phyloP scores from a whole-genome alignment of 2,113 vertebrate species.

The Nymphicus hollandicus region DNA sequence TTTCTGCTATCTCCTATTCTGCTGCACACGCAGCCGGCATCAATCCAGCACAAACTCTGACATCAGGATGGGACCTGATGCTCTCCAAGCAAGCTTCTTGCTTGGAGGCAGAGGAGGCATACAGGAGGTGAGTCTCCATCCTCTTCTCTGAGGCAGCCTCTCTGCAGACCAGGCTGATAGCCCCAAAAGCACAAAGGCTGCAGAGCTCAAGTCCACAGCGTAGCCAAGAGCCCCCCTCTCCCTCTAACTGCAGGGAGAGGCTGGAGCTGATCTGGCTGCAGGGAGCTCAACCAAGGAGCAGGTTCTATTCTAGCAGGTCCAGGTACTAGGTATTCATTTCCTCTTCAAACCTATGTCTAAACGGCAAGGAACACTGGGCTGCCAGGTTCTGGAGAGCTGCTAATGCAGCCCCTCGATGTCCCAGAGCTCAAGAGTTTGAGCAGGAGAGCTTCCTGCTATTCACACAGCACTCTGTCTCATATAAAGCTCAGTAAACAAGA shows the following conservation, averaged over 20 bases:
- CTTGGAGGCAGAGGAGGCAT: not conserved
- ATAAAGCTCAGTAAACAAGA: not conserved
- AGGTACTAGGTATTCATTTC: not conserved
- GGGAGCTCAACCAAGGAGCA: not conserved
- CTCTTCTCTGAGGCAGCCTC: not conserved
- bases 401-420: not conserved
- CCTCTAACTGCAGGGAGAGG: not conserved
- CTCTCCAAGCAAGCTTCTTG: not conserved
- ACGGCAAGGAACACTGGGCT: not conserved
- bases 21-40: fast-evolving
- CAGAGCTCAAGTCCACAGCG: not conserved
- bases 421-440: not conserved
- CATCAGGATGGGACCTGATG: not conserved
- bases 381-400: not conserved
- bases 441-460: not conserved
- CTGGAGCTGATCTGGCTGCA: not conserved
- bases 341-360: not conserved
- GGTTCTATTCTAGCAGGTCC: not conserved
- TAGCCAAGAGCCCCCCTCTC: not conserved
- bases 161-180: not conserved
- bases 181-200: not conserved
- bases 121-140: not conserved
- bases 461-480: not conserved
- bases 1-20: not conserved
- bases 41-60: not conserved